Base-by-base conservation (phyloP, 2,113 vertebrate genomes). In the Zapornia atra region DNA sequence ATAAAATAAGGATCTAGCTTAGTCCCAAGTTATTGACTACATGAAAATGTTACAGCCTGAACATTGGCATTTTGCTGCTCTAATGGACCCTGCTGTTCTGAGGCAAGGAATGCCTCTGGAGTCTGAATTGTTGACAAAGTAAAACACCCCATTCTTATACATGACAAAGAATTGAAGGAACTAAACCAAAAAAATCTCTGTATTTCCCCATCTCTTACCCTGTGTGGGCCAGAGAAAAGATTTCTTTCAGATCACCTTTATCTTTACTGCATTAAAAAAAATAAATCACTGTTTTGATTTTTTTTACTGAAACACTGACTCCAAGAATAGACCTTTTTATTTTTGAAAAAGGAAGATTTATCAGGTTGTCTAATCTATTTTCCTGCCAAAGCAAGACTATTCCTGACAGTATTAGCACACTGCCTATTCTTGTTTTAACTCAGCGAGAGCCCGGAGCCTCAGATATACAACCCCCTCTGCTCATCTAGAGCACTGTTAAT, bases 311-410 rank as follows among this genome's bases (percentile, higher is more conserved):
- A 92, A 65, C 59, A 40, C 10, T 65, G 82, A 77, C 54, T 90
- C 78, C 76, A 92, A 90, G 57, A 83, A 66, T 2, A 88, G 46
- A 29, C 15, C 4, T 26, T 26, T 53, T 53, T 53, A 25, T 10
- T 34, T 46, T 38, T 71, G 59, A 46, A 7, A 3, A 73, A 78
- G 28, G 25, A 69, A 75, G 65, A 91, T 34, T 90, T 94, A 95
- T 94, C 92, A 73, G 59, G 71, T 21, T 86, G 77, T 85, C 83
- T 90, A 75, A 77, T 94, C 88, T 94, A 44, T 61, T 64, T 75
- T 77, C 60, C 82, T 66, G 76, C 84, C 95, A 96, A 94, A 94
- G 92, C 94, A 91, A 95, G 91, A 95, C 86, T 92, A 81, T 92
- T 97, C 92, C 88, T 78, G 83, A 86, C 88, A 88, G 53, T 70